Evolutionary conservation across 2,888 invertebrate species (phyloP).

Genomic region (Ormyrus pomaceus): DNA sequence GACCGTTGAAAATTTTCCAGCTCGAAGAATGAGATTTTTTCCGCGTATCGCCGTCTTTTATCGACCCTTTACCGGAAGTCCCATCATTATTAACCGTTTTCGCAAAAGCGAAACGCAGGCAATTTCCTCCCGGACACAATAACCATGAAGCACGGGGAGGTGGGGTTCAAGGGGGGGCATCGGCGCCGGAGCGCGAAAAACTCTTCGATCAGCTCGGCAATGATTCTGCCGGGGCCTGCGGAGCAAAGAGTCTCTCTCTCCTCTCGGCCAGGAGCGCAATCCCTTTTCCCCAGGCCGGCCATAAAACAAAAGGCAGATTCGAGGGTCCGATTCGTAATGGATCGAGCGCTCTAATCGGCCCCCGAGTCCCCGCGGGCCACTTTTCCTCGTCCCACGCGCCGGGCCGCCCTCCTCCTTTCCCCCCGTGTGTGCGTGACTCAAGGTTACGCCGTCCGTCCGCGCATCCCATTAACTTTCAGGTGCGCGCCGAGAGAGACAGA

Average conservation of each 20-base stretch:
- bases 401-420: background rate
- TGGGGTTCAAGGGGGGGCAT: background rate
- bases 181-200: background rate
- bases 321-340: slow-evolving; percentile 12
- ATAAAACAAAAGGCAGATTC: slow-evolving; percentile 7
- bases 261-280: too few relatives aligned
- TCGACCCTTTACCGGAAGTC: too few relatives aligned
- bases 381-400: background rate
- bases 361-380: slow-evolving; percentile 6
- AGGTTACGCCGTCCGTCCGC: background rate
- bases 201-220: background rate
- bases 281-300: background rate
- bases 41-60: too few relatives aligned
- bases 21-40: too few relatives aligned
- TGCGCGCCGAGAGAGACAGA: background rate
- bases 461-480: background rate
- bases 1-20: too few relatives aligned
- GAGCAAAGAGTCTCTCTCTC: too few relatives aligned
- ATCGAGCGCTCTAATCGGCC: slow-evolving; percentile 1
- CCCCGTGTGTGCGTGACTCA: background rate
- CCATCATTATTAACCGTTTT: too few relatives aligned
- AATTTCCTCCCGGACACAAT: too few relatives aligned
- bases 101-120: too few relatives aligned
- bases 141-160: too few relatives aligned
- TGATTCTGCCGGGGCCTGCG: too few relatives aligned